phyloP scores from a whole-genome alignment of 2,797 vertebrate species.

The Chrosomus eos region DNA sequence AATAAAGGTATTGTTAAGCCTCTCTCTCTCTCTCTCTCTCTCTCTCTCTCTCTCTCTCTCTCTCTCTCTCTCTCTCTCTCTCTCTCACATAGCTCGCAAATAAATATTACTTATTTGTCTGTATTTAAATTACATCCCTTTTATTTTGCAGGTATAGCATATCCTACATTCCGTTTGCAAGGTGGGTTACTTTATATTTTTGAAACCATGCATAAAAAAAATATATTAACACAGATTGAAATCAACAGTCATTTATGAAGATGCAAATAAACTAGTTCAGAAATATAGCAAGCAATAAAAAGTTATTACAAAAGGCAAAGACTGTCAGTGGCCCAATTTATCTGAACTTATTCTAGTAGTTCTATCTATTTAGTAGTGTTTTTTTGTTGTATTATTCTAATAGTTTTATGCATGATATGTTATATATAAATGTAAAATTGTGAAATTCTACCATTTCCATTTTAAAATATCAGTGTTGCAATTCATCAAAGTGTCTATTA shows the following conservation, averaged over 20 bases:
- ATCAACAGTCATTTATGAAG: not conserved
- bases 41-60: no score
- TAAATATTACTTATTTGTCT: not conserved
- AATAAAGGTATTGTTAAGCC: no score
- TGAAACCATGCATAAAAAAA: not conserved
- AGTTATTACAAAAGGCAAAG: not conserved
- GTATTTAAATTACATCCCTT: conserved; percentile 15
- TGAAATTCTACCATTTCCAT: not conserved
- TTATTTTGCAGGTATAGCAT: conserved; percentile 81
- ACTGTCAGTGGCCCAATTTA: not conserved
- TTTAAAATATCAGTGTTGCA: not conserved
- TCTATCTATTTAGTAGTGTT: not conserved
- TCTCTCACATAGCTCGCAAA: no score
- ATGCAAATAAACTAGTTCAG: not conserved
- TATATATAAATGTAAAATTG: conserved; percentile 10
- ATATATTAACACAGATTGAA: not conserved
- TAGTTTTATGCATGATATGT: not conserved
- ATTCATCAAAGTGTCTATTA: conserved; percentile 5
- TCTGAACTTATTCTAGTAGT: not conserved
- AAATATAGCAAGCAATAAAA: not conserved
- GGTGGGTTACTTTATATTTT: conserved; percentile 70
- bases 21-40: no score
- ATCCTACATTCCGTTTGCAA: conserved; percentile 85
- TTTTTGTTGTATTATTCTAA: not conserved
- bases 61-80: no score